phyloP scores from a whole-genome alignment of 2,797 vertebrate genomes.

The Uromys caudimaculatus region DNA sequence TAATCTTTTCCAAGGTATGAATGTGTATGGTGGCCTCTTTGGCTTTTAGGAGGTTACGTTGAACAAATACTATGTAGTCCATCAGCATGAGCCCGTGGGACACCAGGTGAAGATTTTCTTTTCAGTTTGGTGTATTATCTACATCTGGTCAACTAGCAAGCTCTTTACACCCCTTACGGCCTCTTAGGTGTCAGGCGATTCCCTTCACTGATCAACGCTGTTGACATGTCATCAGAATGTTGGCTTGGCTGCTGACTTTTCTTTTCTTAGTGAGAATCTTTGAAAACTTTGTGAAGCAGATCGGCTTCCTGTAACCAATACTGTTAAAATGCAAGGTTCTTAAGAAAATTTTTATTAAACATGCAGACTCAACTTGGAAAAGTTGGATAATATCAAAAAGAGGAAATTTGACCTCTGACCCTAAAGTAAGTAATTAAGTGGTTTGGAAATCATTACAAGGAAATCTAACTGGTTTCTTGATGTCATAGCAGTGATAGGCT shows the following conservation, averaged over 20 bases:
- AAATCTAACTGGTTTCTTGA: neutral
- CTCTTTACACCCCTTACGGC: neutral
- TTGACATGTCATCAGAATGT: neutral
- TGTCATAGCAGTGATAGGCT: neutral
- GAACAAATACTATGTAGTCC: neutral
- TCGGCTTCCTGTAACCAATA: neutral
- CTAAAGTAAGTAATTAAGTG: constrained; percentile 31
- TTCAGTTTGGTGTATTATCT: constrained; percentile 32
- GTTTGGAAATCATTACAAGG: constrained; percentile 46
- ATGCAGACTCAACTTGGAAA: constrained; percentile 6
- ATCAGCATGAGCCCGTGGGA: neutral
- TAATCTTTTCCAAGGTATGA: neutral
- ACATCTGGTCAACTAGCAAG: constrained; percentile 43
- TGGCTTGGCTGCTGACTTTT: constrained; percentile 41
- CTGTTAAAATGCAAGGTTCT: constrained; percentile 43
- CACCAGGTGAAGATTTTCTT: constrained; percentile 5
- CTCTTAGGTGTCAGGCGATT: neutral
- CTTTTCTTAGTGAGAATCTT: constrained; percentile 46
- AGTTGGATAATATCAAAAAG: constrained; percentile 32
- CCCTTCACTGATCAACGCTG: neutral
- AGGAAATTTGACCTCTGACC: neutral
- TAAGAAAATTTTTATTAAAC: constrained; percentile 31
- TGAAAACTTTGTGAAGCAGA: constrained; percentile 39
- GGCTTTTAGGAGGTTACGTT: constrained; percentile 17
- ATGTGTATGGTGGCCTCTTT: neutral